These are phyloP conservation scores for Brachyhypopomus gauderio DNA, from an alignment of 2,113 vertebrate species.

Conservation along the genomic window DNA sequence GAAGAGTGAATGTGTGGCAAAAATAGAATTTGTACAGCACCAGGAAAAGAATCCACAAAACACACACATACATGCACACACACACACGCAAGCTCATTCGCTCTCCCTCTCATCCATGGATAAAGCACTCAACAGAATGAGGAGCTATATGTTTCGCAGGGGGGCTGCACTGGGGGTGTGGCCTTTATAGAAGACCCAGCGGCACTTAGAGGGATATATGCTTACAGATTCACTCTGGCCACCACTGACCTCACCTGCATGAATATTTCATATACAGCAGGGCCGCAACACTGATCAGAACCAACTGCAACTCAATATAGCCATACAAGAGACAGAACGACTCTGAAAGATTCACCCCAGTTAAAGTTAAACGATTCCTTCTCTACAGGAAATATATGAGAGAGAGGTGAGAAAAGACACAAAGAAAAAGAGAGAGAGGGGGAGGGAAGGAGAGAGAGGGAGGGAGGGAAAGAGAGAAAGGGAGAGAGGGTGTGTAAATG, in stretches of 20 bases:
- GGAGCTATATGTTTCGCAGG: background rate
- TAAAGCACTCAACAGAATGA: background rate
- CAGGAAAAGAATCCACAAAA: background rate
- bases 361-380: background rate
- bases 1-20: background rate
- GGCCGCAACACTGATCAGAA: background rate
- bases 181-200: background rate
- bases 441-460: background rate
- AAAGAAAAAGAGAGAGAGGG: background rate
- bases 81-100: no score
- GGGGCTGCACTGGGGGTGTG: background rate
- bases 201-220: background rate
- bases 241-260: conserved; percentile 3
- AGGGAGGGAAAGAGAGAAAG: background rate
- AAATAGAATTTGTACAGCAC: background rate
- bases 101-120: no score
- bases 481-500: background rate
- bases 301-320: background rate
- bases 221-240: background rate
- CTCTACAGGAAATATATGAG: background rate
- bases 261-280: conserved; percentile 9
- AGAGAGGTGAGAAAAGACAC: background rate
- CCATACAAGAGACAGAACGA: background rate
- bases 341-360: conserved; percentile 10
- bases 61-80: no score